Percentiles rank a stretch among this genome's conserved stretches.
Evolutionary conservation across 2,113 vertebrate genomes (phyloP).

Genomic region (Formicarius rufipectus): DNA sequence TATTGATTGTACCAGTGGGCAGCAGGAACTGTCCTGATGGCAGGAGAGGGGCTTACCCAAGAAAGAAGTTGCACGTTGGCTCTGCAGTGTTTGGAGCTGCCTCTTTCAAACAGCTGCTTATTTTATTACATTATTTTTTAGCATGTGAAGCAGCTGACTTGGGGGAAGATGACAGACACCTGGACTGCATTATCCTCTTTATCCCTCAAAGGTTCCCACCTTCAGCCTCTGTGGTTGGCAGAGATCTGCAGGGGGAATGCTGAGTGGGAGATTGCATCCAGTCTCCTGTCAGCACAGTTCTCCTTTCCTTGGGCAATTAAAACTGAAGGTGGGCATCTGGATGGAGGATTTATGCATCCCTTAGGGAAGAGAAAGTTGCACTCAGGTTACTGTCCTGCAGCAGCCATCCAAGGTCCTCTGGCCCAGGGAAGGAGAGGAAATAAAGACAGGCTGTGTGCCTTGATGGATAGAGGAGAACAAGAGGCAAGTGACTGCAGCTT

Average conservation of each 20-base stretch:
- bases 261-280: accelerated
- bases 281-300: neutral
- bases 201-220: neutral
- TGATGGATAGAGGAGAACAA: neutral
- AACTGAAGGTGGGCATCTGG: neutral
- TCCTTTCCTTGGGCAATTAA: neutral
- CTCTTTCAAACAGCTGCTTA: neutral
- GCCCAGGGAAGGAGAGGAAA: neutral
- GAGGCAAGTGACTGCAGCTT: neutral
- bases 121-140: neutral
- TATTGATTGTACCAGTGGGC: neutral
- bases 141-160: neutral
- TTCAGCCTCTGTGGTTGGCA: neutral
- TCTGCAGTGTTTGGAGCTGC: accelerated
- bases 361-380: neutral
- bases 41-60: neutral
- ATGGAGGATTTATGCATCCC: neutral
- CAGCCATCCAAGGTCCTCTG: neutral
- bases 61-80: accelerated
- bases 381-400: neutral
- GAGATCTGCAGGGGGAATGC: neutral
- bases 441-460: neutral
- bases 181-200: neutral
- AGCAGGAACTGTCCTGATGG: neutral
- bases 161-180: neutral